phyloP scores from a whole-genome alignment of 2,888 invertebrate species.

The Drosophila kambysellisi region DNA sequence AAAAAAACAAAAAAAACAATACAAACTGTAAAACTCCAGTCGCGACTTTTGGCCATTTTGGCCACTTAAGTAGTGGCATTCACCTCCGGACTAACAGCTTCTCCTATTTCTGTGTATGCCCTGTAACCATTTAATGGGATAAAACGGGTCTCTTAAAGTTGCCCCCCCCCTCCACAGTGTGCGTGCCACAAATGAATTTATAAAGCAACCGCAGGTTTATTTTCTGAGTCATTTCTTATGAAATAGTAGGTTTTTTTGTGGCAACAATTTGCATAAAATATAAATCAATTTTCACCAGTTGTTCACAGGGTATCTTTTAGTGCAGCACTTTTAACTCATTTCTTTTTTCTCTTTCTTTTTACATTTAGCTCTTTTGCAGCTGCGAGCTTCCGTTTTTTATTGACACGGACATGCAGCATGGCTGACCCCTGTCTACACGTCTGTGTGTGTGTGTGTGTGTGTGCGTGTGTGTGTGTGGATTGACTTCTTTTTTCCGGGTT shows the following conservation, averaged over 20 bases:
- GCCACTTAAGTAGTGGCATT: constrained; percentile 76
- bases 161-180: neutral
- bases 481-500: constrained; percentile 24
- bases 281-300: neutral
- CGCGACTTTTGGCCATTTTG: constrained; percentile 62
- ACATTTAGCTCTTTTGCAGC: constrained; percentile 37
- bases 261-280: neutral
- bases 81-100: constrained; percentile 61
- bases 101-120: constrained; percentile 38
- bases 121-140: neutral
- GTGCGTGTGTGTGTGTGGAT: constrained; percentile 4
- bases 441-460: neutral
- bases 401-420: constrained; percentile 22
- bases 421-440: constrained; percentile 17
- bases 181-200: neutral
- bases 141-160: neutral
- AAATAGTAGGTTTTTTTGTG: neutral
- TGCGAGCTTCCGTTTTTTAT: constrained; percentile 50
- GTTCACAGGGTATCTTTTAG: constrained; percentile 14
- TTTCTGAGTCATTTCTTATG: neutral
- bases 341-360: neutral
- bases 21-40: constrained; percentile 8
- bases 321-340: neutral
- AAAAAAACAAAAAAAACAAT: neutral
- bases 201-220: fast-evolving